phyloP scores from a whole-genome alignment of 2,113 vertebrate species.

The Chamaetylas fuelleborni region DNA sequence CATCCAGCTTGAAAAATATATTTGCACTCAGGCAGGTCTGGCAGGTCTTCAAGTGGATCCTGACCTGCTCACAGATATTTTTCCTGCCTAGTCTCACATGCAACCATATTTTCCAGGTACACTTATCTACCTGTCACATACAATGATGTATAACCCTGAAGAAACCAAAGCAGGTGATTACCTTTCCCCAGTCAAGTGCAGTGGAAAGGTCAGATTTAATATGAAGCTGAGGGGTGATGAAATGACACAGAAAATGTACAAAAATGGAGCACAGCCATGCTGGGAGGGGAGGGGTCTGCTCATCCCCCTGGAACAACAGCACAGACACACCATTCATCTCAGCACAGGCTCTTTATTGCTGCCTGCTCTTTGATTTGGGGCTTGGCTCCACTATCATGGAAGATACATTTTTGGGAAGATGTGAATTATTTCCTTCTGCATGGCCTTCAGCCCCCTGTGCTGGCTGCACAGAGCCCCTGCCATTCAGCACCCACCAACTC shows the following conservation, averaged over 20 bases:
- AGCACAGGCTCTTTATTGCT: neutral
- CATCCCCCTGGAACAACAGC: neutral
- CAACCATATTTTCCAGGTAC: neutral
- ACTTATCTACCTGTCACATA: neutral
- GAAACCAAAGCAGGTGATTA: conserved; percentile 5
- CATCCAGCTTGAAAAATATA: neutral
- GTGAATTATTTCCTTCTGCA: neutral
- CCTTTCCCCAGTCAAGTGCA: neutral
- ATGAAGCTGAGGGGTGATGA: neutral
- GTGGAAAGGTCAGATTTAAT: conserved; percentile 49
- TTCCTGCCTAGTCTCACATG: neutral
- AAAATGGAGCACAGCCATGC: neutral
- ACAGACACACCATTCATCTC: neutral
- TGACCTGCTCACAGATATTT: neutral
- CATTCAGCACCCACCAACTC: neutral
- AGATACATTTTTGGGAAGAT: neutral
- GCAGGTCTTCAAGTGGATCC: neutral
- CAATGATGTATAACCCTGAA: neutral
- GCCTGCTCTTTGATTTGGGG: neutral
- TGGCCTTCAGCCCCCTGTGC: neutral
- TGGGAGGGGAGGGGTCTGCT: neutral
- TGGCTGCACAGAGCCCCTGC: neutral
- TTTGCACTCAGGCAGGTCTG: neutral
- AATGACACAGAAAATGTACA: neutral
- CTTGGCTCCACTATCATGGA: neutral